Evolutionary conservation across 2,797 vertebrate genomes (phyloP).

Genomic region (Paratrypauchen microcephalus): DNA sequence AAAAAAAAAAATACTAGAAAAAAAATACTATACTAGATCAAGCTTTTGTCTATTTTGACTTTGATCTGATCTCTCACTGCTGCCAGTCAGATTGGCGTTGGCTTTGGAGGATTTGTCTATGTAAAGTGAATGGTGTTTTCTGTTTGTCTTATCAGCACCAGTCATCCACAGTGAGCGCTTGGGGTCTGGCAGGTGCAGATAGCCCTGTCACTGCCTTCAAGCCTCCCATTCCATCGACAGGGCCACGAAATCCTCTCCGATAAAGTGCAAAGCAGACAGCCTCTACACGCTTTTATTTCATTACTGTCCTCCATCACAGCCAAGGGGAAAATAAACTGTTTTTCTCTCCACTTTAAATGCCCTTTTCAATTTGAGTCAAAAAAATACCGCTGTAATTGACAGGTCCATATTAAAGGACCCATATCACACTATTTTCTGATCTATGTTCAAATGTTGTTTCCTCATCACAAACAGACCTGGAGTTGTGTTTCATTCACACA

Average conservation of each 20-base stretch:
- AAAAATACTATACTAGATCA: too few species aligned
- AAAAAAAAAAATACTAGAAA: too few species aligned
- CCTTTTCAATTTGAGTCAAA: too few species aligned
- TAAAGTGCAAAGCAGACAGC: slow-evolving; percentile 63
- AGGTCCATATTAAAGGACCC: too few species aligned
- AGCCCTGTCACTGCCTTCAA: slow-evolving; percentile 66
- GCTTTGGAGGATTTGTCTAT: slow-evolving; percentile 69
- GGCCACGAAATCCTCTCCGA: neutral
- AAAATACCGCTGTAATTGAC: too few species aligned
- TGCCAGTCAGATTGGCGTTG: slow-evolving; percentile 7
- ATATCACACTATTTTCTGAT: too few species aligned
- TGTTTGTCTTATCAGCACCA: slow-evolving; percentile 68
- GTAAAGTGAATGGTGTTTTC: slow-evolving; percentile 68
- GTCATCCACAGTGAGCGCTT: slow-evolving; percentile 74
- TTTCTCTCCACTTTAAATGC: neutral
- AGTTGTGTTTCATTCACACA: too few species aligned
- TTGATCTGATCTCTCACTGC: too few species aligned
- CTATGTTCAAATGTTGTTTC: too few species aligned
- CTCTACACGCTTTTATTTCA: slow-evolving; percentile 61
- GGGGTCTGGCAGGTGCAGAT: slow-evolving; percentile 75
- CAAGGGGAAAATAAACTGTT: slow-evolving; percentile 9
- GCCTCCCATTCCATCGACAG: neutral
- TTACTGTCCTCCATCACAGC: slow-evolving; percentile 48
- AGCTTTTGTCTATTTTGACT: too few species aligned
- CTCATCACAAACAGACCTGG: too few species aligned